Conservation (phyloP, 1,140 invertebrate genomes). For the Saccostrea glomerata region DNA sequence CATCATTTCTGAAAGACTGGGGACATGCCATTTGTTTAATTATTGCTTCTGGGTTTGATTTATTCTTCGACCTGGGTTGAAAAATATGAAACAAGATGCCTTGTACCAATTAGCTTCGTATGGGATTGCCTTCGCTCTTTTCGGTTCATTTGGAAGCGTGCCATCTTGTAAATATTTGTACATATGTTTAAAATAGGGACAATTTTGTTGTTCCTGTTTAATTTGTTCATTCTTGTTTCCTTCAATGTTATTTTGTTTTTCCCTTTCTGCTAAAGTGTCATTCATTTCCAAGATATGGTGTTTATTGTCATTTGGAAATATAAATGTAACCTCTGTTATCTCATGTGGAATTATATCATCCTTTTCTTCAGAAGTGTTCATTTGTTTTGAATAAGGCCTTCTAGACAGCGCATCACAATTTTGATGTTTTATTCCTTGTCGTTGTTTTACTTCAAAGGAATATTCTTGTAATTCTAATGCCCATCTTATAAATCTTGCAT, state of each 20-base stretch:
- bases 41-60: not conserved
- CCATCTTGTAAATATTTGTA: not conserved
- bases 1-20: conserved; percentile 36
- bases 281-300: not conserved
- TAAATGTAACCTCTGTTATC: not conserved
- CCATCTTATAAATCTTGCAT: too few relatives aligned
- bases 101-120: conserved; percentile 45
- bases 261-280: not conserved
- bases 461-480: not conserved
- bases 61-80: not conserved
- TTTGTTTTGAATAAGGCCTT: too few relatives aligned
- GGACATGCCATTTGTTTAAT: conserved; percentile 56
- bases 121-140: conserved; percentile 39
- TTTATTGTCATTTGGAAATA: not conserved
- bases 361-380: not conserved
- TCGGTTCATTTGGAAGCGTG: conserved; percentile 17
- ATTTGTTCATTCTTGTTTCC: not conserved
- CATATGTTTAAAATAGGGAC: not conserved
- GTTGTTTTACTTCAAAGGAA: not conserved
- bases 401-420: too few relatives aligned
- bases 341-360: not conserved
- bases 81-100: conserved; percentile 49
- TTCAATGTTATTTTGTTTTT: not conserved
- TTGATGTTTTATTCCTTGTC: too few relatives aligned
- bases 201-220: not conserved